Percentiles rank a stretch among this genome's conserved stretches.
Evolutionary conservation across 1,140 invertebrate species (phyloP).

Genomic region (Drosophila azteca): DNA sequence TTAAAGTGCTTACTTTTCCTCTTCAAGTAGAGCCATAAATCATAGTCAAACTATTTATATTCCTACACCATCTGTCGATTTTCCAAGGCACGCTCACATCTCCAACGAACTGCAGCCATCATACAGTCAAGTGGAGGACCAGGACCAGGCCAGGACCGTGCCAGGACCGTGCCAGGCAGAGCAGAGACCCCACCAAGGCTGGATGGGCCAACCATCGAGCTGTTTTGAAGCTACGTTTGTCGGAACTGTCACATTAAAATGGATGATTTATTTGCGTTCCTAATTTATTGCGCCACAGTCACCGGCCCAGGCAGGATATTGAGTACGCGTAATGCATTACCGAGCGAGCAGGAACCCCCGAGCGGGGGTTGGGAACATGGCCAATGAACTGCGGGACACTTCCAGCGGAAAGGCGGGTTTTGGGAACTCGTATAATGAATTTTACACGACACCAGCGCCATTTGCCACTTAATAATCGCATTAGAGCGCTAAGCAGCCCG

Average conservation of each 20-base stretch:
- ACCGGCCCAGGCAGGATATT: slow-evolving; percentile 67
- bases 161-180: too few relatives aligned
- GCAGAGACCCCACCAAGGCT: not conserved
- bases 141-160: slow-evolving; percentile 10
- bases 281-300: slow-evolving; percentile 77
- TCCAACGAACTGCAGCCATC: slow-evolving; percentile 2
- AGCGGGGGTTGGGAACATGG: slow-evolving; percentile 23
- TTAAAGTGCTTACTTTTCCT: not conserved
- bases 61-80: too few relatives aligned
- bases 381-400: slow-evolving; percentile 26
- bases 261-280: slow-evolving; percentile 79
- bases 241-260: slow-evolving; percentile 82
- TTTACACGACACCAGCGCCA: slow-evolving; percentile 71
- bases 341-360: slow-evolving; percentile 45
- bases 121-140: slow-evolving; percentile 34
- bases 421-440: slow-evolving; percentile 73
- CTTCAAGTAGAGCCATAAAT: too few relatives aligned
- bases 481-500: slow-evolving; percentile 74
- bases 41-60: too few relatives aligned
- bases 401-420: slow-evolving; percentile 13
- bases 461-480: slow-evolving; percentile 81
- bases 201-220: slow-evolving; percentile 1
- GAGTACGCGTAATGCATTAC: slow-evolving; percentile 73
- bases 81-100: slow-evolving; percentile 13
- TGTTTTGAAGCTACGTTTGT: slow-evolving; percentile 58